These are phyloP conservation scores for Phalanger gymnotis DNA, from an alignment of 2,797 vertebrate genomes.

Conservation along the genomic window DNA sequence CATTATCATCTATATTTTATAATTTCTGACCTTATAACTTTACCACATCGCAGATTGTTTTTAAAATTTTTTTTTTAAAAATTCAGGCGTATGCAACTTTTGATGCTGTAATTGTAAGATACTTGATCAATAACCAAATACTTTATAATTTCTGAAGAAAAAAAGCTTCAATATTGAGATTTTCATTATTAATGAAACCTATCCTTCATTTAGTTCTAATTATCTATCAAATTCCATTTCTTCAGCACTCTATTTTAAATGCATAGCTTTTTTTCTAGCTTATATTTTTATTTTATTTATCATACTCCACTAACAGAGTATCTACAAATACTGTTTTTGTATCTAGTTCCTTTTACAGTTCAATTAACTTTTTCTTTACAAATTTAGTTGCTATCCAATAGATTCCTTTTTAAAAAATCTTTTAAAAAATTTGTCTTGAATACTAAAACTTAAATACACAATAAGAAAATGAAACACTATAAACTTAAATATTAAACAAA, in stretches of 20 bases:
- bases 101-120: background rate
- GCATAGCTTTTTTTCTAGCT: background rate
- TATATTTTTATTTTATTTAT: background rate
- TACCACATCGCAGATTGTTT: background rate
- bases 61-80: background rate
- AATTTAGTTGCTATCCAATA: background rate
- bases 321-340: background rate
- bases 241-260: background rate
- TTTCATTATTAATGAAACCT: background rate
- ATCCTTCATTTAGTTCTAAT: background rate
- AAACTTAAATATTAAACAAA: no score
- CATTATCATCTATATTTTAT: background rate
- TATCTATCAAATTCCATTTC: background rate
- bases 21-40: background rate
- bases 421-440: no score
- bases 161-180: background rate
- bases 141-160: background rate
- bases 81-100: background rate
- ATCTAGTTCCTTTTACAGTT: background rate
- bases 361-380: background rate
- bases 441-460: no score
- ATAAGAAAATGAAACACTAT: no score
- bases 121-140: background rate
- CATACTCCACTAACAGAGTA: background rate
- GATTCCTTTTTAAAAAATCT: background rate